Evolutionary conservation across 2,797 vertebrate species (phyloP), one percentile per base, ranked within the genome.

Genomic region (Nannoperca obscura): DNA sequence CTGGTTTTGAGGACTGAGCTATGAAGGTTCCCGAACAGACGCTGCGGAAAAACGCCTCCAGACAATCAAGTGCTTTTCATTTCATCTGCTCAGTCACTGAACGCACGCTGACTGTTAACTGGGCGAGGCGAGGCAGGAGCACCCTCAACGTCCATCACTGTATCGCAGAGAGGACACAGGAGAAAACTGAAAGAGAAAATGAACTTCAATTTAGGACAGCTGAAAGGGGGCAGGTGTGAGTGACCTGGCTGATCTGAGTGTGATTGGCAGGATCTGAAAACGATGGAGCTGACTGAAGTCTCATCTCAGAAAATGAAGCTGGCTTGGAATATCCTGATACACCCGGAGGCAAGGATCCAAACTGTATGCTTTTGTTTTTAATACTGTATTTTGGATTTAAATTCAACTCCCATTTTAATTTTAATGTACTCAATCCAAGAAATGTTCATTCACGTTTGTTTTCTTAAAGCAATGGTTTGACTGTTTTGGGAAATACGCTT

Each of bases 31-130:
- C 74, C 44, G 4, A 78, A 88, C 85, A 78, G 86, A 89, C 83
- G 14, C 71, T 55, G 82, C 46, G 79, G 86, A 92, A 91, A 92
- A 90, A 86, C 60, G 83, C 91, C 88, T 85, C 81, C 66, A 76
- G 90, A 91, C 86, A 80, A 73, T 86, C 79, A 13, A 83, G 72
- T 44, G 75, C 73, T 81, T 80, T 82, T 87, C 71, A 76, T 76
- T 90, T 87, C 70, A 75, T 83, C 76, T 71, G 81, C 78, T 79
- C 64, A 36, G 71, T 75, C 64, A 47, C 71, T 7, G 74, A 83
- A 76, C 47, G 36, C 82, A 60, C 2, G 62, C 80, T 52, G 84
- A 86, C 83, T 77, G 78, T 60, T 69, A 67, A 86, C 76, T 4
- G 60, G 59, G 27, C 1, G 20, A 55, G 27, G 55, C 20, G 30